Percentiles rank a stretch among this genome's conserved stretches.
Evolutionary conservation across 2,888 invertebrate species (phyloP).

Genomic region (Dynastes hyllus): DNA sequence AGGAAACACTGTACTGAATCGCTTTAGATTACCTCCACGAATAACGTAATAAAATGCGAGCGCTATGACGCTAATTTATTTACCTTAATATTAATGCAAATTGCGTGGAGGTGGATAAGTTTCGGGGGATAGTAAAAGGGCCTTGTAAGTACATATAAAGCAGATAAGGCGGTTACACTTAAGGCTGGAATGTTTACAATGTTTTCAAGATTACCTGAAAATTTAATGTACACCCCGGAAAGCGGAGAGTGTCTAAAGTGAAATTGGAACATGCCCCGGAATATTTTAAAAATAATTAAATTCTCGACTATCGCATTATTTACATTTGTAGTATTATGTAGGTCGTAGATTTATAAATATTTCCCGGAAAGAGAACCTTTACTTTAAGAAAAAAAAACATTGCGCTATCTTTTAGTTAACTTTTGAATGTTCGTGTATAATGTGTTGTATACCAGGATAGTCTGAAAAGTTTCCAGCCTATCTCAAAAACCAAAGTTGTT

Average conservation of each 20-base stretch:
- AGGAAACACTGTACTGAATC: background rate
- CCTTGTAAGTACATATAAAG: conserved; percentile 44
- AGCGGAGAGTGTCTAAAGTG: conserved; percentile 34
- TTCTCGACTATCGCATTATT: conserved; percentile 41
- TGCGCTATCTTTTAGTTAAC: background rate
- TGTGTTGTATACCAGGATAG: too few species aligned
- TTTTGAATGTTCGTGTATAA: conserved; percentile 9
- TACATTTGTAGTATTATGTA: too few species aligned
- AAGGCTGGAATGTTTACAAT: conserved; percentile 53
- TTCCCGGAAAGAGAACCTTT: too few species aligned
- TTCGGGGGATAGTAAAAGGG: conserved; percentile 28
- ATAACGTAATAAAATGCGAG: conserved; percentile 2
- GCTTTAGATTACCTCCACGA: background rate
- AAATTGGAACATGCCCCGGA: conserved; percentile 60
- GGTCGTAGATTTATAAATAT: too few species aligned
- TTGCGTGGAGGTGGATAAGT: conserved; percentile 39
- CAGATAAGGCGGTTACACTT: conserved; percentile 50
- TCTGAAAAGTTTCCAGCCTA: too few species aligned
- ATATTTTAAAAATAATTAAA: conserved; percentile 60
- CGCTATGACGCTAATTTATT: conserved; percentile 38
- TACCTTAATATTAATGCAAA: conserved; percentile 51
- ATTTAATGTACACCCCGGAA: conserved; percentile 48
- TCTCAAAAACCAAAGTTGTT: too few species aligned
- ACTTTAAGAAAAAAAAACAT: too few species aligned
- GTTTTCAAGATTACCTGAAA: conserved; percentile 53